phyloP scores from a whole-genome alignment of 2,888 invertebrate species.

The Uloborus plumipes region DNA sequence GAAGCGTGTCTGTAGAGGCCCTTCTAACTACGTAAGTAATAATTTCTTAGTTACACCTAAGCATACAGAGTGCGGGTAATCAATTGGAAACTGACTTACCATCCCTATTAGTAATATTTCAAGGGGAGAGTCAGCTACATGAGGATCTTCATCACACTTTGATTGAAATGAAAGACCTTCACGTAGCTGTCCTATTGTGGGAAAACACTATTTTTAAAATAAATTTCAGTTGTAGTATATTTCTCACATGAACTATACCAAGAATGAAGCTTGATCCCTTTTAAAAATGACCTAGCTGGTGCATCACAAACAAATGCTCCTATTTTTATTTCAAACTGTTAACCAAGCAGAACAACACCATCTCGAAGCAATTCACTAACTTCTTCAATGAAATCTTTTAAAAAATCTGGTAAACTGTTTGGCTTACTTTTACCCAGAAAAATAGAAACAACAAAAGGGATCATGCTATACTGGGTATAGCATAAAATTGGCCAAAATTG shows the following conservation, averaged over 20 bases:
- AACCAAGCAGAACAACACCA: background rate
- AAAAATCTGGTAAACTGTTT: background rate
- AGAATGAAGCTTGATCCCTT: background rate
- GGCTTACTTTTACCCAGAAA: slow-evolving; percentile 9
- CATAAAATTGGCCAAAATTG: slow-evolving; percentile 22
- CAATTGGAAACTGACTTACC: too few relatives aligned
- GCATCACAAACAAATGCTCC: slow-evolving; percentile 15
- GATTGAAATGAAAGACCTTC: too few relatives aligned
- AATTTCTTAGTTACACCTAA: too few relatives aligned
- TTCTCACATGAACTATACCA: slow-evolving; percentile 24
- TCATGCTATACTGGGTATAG: background rate
- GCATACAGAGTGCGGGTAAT: too few relatives aligned
- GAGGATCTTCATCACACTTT: too few relatives aligned
- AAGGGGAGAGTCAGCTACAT: too few relatives aligned
- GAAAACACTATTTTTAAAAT: background rate
- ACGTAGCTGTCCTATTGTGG: too few relatives aligned
- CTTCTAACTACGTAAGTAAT: too few relatives aligned
- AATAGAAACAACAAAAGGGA: background rate
- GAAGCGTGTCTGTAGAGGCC: too few relatives aligned
- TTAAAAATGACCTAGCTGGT: slow-evolving; percentile 7
- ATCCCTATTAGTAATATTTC: too few relatives aligned
- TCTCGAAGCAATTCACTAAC: background rate
- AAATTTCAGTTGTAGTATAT: slow-evolving; percentile 6
- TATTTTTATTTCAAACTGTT: background rate
- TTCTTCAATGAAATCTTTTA: slow-evolving; percentile 2